These are phyloP conservation scores for Borostomias antarcticus DNA, from an alignment of 2,797 vertebrate species.

Conservation along the genomic window DNA sequence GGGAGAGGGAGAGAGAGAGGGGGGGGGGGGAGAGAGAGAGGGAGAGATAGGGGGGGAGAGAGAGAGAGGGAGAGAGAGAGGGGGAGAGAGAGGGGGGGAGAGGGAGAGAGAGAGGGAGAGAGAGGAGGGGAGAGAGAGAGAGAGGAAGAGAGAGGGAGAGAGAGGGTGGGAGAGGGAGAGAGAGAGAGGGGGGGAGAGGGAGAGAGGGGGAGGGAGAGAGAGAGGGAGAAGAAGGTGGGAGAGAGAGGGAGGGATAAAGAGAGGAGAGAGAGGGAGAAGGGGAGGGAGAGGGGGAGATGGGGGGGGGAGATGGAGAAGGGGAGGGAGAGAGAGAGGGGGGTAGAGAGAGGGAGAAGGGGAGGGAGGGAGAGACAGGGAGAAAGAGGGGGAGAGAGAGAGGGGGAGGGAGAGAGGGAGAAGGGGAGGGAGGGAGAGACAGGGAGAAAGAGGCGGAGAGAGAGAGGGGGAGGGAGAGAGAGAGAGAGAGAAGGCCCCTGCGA, in stretches of 20 bases:
- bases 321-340: not conserved
- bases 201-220: not conserved
- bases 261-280: not conserved
- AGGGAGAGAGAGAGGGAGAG: not conserved
- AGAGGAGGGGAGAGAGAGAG: not conserved
- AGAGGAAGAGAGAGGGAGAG: not conserved
- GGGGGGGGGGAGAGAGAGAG: not conserved
- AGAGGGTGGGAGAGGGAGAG: not conserved
- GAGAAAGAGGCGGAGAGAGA: not conserved
- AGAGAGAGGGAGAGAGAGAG: not conserved
- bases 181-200: not conserved
- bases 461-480: not conserved
- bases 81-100: too few species aligned
- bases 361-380: not conserved
- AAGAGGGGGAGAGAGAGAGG: not conserved
- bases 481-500: slow-evolving; percentile 20
- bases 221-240: not conserved
- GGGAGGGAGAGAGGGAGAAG: not conserved
- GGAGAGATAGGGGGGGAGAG: not conserved
- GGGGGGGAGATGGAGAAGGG: not conserved
- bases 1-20: slow-evolving; percentile 31
- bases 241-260: not conserved
- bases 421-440: not conserved
- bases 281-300: not conserved
- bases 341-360: not conserved